Percentiles rank a stretch among this genome's conserved stretches.
Evolutionary conservation across 2,888 invertebrate species (phyloP).

Genomic region (Drosophila borealis): DNA sequence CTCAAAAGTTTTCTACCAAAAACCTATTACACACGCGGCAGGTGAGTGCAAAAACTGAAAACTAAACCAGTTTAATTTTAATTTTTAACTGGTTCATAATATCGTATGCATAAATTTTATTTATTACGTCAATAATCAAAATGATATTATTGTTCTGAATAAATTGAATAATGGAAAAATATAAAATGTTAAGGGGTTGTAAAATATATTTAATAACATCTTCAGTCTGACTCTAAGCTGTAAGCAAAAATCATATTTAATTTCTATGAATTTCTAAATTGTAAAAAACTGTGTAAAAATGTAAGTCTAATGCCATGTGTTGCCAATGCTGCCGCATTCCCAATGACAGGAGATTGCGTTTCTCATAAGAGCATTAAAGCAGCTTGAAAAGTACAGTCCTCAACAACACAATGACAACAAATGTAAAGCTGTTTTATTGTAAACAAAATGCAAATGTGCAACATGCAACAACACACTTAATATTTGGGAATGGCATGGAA

Average conservation of each 20-base stretch:
- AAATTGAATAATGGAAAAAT: too few species aligned
- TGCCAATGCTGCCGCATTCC: slow-evolving; percentile 35
- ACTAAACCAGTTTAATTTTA: too few species aligned
- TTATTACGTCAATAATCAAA: too few species aligned
- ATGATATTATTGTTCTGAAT: too few species aligned
- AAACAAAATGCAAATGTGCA: slow-evolving; percentile 66
- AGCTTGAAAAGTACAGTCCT: slow-evolving; percentile 21
- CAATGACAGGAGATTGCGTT: slow-evolving; percentile 27
- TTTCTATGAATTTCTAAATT: slow-evolving; percentile 16
- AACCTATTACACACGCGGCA: slow-evolving; percentile 84
- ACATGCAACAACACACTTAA: slow-evolving; percentile 24
- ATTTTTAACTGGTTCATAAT: too few species aligned
- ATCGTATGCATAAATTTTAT: too few species aligned
- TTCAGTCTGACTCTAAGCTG: neutral
- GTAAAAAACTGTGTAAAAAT: slow-evolving; percentile 33
- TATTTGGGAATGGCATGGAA: slow-evolving; percentile 25
- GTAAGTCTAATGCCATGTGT: slow-evolving; percentile 47
- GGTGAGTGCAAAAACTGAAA: slow-evolving; percentile 71
- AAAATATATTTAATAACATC: too few species aligned
- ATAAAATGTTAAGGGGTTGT: too few species aligned
- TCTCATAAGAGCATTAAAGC: slow-evolving; percentile 66
- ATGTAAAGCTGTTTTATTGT: slow-evolving; percentile 54
- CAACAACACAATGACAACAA: slow-evolving; percentile 39
- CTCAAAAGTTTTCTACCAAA: slow-evolving; percentile 84
- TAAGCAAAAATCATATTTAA: neutral